Conservation (phyloP, 2,888 invertebrate species). For the Lutraria lutraria region DNA sequence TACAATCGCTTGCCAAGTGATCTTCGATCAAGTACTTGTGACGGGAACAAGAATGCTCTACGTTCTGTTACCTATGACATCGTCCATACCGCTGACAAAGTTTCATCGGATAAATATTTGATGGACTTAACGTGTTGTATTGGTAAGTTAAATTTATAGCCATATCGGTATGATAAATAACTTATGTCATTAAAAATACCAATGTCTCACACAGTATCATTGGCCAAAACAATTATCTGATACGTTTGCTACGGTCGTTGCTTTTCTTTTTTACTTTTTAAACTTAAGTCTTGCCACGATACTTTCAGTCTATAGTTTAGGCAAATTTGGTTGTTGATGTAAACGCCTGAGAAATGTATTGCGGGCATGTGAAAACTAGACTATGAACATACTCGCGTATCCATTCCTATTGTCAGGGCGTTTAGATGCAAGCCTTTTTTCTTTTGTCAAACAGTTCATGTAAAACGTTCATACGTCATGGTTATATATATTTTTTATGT, state of each 20-base stretch:
- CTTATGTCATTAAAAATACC: not conserved
- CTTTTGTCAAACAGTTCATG: no score
- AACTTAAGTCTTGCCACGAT: not conserved
- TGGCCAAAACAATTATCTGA: no score
- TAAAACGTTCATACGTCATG: no score
- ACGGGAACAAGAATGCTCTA: conserved; percentile 30
- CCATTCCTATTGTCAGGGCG: no score
- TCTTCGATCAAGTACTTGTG: conserved; percentile 40
- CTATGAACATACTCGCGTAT: no score
- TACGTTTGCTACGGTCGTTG: not conserved
- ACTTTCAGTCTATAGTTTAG: not conserved
- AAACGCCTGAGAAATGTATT: no score
- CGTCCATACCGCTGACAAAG: conserved; percentile 32
- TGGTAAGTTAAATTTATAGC: conserved; percentile 35
- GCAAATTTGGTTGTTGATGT: no score
- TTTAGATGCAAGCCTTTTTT: no score
- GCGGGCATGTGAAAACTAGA: no score
- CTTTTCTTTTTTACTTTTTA: not conserved
- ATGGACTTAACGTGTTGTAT: conserved; percentile 44
- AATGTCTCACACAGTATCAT: no score
- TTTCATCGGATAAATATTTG: conserved; percentile 26
- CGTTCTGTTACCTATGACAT: conserved; percentile 49
- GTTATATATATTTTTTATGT: no score
- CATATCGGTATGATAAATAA: not conserved
- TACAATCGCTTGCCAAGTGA: conserved; percentile 42